These are phyloP conservation scores for Coturnix japonica DNA, from an alignment of 2,113 vertebrate species.

Conservation along the genomic window DNA sequence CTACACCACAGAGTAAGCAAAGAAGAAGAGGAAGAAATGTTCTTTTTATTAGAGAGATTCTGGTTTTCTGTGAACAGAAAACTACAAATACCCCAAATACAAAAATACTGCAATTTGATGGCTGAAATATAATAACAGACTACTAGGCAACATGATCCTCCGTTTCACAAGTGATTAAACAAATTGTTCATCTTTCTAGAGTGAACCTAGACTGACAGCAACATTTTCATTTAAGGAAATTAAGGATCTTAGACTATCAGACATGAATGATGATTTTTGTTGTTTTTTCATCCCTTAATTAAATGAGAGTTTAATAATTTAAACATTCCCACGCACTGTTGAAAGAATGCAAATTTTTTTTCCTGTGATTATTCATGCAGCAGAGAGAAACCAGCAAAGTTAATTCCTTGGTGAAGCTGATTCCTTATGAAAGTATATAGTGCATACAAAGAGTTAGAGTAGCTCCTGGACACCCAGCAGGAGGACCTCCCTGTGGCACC, in stretches of 20 bases:
- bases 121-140: slow-evolving; percentile 10
- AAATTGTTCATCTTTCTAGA: slow-evolving; percentile 23
- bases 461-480: not conserved
- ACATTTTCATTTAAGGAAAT: slow-evolving; percentile 37
- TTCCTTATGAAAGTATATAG: not conserved
- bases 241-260: not conserved
- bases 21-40: not conserved
- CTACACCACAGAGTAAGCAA: not conserved
- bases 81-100: not conserved
- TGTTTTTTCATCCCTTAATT: not conserved
- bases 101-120: not conserved
- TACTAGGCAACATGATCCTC: slow-evolving; percentile 13
- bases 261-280: not conserved
- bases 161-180: slow-evolving; percentile 14
- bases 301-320: slow-evolving; percentile 23
- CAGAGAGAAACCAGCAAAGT: not conserved
- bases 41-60: not conserved
- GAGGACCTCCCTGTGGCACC: not conserved
- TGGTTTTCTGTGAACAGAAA: not conserved
- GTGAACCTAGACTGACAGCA: not conserved
- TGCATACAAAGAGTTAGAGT: not conserved
- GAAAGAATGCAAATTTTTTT: not conserved
- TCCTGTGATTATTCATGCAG: not conserved
- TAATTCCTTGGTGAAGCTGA: not conserved
- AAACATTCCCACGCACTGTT: slow-evolving; percentile 5